Percentiles rank a stretch among this genome's conserved stretches.
Evolutionary conservation across 2,888 invertebrate genomes (phyloP).

Genomic region (Saturnia japonica): DNA sequence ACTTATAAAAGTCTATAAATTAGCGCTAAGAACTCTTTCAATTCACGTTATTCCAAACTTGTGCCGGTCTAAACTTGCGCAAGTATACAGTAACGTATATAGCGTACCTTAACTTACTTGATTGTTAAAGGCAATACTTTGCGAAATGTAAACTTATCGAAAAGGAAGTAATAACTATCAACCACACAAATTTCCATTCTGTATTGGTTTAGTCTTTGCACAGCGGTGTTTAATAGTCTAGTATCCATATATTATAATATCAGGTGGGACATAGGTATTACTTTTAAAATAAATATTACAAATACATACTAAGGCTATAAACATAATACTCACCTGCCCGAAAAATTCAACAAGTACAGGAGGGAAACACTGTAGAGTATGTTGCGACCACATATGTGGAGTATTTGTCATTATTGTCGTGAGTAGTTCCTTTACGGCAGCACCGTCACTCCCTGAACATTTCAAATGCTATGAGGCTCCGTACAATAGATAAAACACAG

Average conservation of each 20-base stretch:
- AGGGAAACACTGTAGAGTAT: slow-evolving; percentile 96
- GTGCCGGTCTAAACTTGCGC: too few relatives aligned
- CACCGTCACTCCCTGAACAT: slow-evolving; percentile 78
- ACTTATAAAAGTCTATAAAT: too few relatives aligned
- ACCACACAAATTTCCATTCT: not conserved
- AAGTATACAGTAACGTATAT: too few relatives aligned
- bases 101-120: too few relatives aligned
- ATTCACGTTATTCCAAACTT: too few relatives aligned
- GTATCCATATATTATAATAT: not conserved
- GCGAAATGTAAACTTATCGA: not conserved
- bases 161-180: not conserved
- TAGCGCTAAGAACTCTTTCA: too few relatives aligned
- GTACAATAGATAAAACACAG: not conserved
- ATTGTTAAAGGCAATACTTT: not conserved
- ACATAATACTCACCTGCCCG: slow-evolving; percentile 76
- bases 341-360: slow-evolving; percentile 94
- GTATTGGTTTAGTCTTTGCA: not conserved
- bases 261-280: not conserved
- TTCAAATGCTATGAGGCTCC: not conserved
- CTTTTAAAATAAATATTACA: too few relatives aligned
- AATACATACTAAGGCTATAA: not conserved
- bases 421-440: slow-evolving; percentile 95
- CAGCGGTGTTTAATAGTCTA: not conserved
- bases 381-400: slow-evolving; percentile 97
- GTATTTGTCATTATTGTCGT: slow-evolving; percentile 96